A percentile compares a stretch with the other conserved stretches of the same genome.
Conservation (phyloP, 2,797 vertebrate species). For the Halcyon chelicuti region DNA sequence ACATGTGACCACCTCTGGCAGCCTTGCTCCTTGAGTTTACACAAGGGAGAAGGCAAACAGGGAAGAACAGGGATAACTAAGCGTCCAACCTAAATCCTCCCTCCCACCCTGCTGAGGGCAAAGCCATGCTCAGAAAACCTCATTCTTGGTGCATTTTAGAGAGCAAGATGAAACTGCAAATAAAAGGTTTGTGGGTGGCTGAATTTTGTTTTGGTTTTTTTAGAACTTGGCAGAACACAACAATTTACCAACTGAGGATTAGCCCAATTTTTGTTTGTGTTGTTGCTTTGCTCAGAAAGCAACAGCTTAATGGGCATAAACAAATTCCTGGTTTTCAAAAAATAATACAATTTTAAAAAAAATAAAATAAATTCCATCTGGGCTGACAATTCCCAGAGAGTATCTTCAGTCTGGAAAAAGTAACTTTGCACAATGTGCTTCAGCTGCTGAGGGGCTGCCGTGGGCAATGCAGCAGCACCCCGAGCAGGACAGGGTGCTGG, state of each 20-base stretch:
- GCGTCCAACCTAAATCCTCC: not conserved
- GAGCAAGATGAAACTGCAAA: not conserved
- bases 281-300: slow-evolving; percentile 26
- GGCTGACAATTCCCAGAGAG: slow-evolving; percentile 24
- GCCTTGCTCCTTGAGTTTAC: not conserved
- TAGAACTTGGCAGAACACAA: not conserved
- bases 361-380: slow-evolving; percentile 25
- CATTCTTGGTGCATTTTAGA: not conserved
- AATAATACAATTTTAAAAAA: not conserved
- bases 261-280: slow-evolving; percentile 22
- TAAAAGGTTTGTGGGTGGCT: not conserved
- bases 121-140: not conserved
- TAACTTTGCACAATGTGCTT: not conserved
- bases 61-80: not conserved
- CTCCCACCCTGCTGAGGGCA: not conserved
- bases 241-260: not conserved
- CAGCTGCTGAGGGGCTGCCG: not conserved
- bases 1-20: not conserved
- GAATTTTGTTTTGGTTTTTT: not conserved
- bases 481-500: not conserved
- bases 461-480: not conserved
- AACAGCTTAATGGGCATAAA: slow-evolving; percentile 51
- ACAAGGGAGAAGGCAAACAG: slow-evolving; percentile 36
- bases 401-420: slow-evolving; percentile 23
- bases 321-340: slow-evolving; percentile 19